A percentile compares a stretch with the other conserved stretches of the same genome.
Evolutionary conservation across 1,140 invertebrate genomes (phyloP).

Genomic region (Andrena cerasifolii): DNA sequence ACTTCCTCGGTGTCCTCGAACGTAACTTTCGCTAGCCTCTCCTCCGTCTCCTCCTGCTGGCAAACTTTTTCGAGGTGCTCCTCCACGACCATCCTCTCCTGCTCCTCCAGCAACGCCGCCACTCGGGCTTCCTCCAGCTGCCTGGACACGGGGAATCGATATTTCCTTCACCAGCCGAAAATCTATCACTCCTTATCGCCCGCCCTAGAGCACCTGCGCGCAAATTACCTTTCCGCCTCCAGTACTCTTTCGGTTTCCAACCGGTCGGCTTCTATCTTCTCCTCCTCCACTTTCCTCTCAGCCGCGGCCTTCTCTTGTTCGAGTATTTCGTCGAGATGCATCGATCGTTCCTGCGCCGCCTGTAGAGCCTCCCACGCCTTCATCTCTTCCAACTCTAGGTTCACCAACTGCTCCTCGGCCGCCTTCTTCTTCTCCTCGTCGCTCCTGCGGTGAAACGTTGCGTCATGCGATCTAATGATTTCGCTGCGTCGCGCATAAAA

Average conservation of each 20-base stretch:
- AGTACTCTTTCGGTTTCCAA: conserved; percentile 67
- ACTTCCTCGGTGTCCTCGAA: conserved; percentile 31
- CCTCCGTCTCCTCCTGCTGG: conserved; percentile 73
- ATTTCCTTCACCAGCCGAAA: background rate
- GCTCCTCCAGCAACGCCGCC: conserved; percentile 63
- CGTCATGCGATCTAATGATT: background rate
- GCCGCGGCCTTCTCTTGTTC: conserved; percentile 76
- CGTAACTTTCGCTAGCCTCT: conserved; percentile 61
- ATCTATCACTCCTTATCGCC: background rate
- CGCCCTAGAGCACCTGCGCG: too few relatives aligned
- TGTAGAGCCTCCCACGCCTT: conserved; percentile 73
- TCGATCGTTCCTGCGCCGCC: conserved; percentile 70
- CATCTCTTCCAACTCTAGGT: conserved; percentile 72
- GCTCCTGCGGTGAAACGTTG: conserved; percentile 50
- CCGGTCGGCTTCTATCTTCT: conserved; percentile 70
- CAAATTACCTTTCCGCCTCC: conserved; percentile 69
- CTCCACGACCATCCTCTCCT: conserved; percentile 67
- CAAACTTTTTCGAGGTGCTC: conserved; percentile 68
- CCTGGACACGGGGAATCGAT: conserved; percentile 50
- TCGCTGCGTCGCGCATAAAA: background rate
- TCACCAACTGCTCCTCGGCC: conserved; percentile 71
- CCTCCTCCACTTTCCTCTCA: conserved; percentile 74
- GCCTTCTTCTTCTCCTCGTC: conserved; percentile 72
- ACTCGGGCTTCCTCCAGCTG: conserved; percentile 68
- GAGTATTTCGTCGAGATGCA: conserved; percentile 73